Percentiles rank a stretch among this genome's conserved stretches.
Evolutionary conservation across 2,113 vertebrate genomes (phyloP).

Genomic region (Rhinogobius similis): DNA sequence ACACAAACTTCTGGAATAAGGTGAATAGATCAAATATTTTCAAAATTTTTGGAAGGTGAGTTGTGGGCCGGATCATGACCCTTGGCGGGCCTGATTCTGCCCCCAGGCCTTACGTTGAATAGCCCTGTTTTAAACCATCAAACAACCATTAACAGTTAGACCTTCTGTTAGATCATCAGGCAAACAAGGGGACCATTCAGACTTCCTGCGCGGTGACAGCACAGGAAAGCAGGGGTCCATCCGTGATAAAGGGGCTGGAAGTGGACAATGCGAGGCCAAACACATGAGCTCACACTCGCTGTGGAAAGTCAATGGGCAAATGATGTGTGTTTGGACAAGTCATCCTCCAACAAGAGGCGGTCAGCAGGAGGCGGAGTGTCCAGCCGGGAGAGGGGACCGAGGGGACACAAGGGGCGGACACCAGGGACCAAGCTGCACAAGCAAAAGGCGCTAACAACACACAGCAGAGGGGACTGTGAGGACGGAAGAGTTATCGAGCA

Average conservation of each 20-base stretch:
- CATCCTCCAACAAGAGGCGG: constrained; percentile 58
- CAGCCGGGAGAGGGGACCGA: constrained; percentile 45
- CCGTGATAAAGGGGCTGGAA: constrained; percentile 68
- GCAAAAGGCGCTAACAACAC: constrained; percentile 32
- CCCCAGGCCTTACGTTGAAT: too few relatives aligned
- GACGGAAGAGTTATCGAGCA: too few relatives aligned
- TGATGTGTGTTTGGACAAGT: constrained; percentile 63
- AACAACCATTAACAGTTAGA: too few relatives aligned
- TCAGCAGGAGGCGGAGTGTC: constrained; percentile 54
- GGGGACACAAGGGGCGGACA: constrained; percentile 29
- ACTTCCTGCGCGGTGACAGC: constrained; percentile 58
- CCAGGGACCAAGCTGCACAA: constrained; percentile 60
- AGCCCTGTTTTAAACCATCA: too few relatives aligned
- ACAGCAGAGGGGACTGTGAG: background rate
- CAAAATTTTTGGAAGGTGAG: too few relatives aligned
- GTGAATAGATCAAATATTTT: too few relatives aligned
- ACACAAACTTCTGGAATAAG: too few relatives aligned
- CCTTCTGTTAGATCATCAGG: too few relatives aligned
- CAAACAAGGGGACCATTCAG: background rate
- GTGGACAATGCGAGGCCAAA: constrained; percentile 78
- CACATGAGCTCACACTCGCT: constrained; percentile 77
- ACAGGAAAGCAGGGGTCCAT: constrained; percentile 76
- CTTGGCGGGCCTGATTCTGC: too few relatives aligned
- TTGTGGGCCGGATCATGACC: too few relatives aligned
- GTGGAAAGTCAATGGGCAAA: constrained; percentile 47